Evolutionary conservation across 1,140 invertebrate genomes (phyloP).

Genomic region (Micrasema longulum): DNA sequence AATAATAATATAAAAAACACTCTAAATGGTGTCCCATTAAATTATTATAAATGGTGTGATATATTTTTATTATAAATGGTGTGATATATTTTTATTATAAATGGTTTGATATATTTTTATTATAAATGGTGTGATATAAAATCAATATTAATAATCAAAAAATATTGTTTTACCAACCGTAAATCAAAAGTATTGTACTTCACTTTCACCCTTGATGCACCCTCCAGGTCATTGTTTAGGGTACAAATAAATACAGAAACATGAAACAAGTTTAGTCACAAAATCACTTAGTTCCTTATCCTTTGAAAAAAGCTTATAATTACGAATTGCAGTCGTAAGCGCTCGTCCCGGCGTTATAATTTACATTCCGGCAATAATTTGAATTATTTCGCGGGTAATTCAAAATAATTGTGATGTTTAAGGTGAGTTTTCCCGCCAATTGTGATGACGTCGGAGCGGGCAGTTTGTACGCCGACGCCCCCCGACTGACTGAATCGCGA

Average conservation of each 20-base stretch:
- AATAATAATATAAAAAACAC: no score
- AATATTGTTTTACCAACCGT: conserved; percentile 34
- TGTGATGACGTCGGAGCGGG: conserved; percentile 30
- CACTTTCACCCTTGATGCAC: conserved; percentile 8
- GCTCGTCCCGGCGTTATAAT: background rate
- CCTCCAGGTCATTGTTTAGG: conserved; percentile 3
- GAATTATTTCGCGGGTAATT: no score
- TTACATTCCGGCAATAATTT: background rate
- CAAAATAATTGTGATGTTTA: no score
- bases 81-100: no score
- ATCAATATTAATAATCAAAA: no score
- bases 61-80: no score
- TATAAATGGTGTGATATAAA: no score
- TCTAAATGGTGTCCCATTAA: no score
- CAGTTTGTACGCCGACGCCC: conserved; percentile 36
- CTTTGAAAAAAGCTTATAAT: background rate
- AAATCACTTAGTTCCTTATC: background rate
- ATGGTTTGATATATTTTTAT: no score
- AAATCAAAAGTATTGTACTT: conserved; percentile 6
- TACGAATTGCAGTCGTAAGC: background rate
- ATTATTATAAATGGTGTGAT: no score
- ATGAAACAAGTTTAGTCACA: conserved; percentile 1
- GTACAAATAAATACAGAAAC: conserved; percentile 28
- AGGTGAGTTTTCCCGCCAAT: conserved; percentile 17
- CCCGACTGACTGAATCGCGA: conserved; percentile 32